These are phyloP conservation scores for Sapajus apella DNA, from an alignment of 2,113 vertebrate species.

Conservation along the genomic window DNA sequence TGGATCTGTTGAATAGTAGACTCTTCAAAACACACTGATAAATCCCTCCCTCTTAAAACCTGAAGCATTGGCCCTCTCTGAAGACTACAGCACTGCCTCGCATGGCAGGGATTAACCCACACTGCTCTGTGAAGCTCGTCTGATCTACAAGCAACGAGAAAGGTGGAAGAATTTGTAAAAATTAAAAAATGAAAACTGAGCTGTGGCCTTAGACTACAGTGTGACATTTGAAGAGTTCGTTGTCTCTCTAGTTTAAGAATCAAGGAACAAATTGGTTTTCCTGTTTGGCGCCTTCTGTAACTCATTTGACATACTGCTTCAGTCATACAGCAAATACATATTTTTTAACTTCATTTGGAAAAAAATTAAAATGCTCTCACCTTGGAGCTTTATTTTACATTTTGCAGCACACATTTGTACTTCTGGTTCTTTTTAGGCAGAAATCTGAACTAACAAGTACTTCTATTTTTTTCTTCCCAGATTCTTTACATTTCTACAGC, in stretches of 20 bases:
- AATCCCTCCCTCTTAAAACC: background rate
- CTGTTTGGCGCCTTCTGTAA: background rate
- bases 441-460: slow-evolving; percentile 34
- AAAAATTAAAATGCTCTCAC: background rate
- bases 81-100: background rate
- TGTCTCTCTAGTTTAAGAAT: background rate
- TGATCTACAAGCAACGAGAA: background rate
- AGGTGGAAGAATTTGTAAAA: background rate
- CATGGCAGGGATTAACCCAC: background rate
- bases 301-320: background rate
- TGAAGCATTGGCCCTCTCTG: background rate
- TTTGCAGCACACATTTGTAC: background rate
- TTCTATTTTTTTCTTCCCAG: background rate
- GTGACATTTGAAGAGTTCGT: background rate
- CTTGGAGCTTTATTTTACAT: background rate
- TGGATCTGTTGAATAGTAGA: background rate
- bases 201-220: background rate
- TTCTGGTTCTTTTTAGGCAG: background rate
- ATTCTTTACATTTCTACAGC: background rate
- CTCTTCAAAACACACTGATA: background rate
- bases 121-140: background rate
- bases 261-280: background rate
- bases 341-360: background rate
- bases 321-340: background rate
- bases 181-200: background rate